Percentiles rank a stretch among this genome's conserved stretches.
Evolutionary conservation across 2,797 vertebrate genomes (phyloP).

Genomic region (Silurus lanzhouensis): DNA sequence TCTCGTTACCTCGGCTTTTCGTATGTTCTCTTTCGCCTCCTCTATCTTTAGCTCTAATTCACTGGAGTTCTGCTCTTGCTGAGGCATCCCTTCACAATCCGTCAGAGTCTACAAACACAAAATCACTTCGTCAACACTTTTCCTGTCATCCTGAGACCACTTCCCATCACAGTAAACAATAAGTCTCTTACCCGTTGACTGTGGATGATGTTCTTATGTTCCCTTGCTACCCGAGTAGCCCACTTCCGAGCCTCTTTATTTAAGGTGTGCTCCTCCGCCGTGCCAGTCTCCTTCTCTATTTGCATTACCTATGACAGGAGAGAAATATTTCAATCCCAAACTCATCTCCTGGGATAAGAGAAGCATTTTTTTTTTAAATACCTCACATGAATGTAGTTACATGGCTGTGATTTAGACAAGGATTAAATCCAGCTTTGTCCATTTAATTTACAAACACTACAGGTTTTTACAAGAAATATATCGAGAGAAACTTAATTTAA

Average conservation of each 20-base stretch:
- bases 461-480: background rate
- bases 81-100: conserved; percentile 78
- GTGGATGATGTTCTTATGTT: conserved; percentile 92
- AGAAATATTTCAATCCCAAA: background rate
- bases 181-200: conserved; percentile 80
- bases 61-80: conserved; percentile 77
- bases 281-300: conserved; percentile 86
- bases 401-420: background rate
- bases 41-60: conserved; percentile 92
- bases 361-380: no score
- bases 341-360: background rate
- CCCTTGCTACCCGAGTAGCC: conserved; percentile 89
- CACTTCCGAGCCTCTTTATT: conserved; percentile 97
- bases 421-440: background rate
- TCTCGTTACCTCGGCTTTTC: conserved; percentile 85
- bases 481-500: background rate
- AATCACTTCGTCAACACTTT: background rate
- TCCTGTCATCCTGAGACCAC: no score
- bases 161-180: background rate
- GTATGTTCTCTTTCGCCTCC: conserved; percentile 85
- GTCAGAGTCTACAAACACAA: conserved; percentile 77
- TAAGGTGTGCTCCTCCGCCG: conserved; percentile 90
- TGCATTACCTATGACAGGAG: conserved; percentile 78
- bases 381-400: background rate
- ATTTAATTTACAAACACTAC: background rate